A percentile compares a stretch with the other conserved stretches of the same genome.
These are phyloP conservation scores for Ormyrus nitidulus DNA, from an alignment of 2,888 invertebrate species.

Conservation along the genomic window DNA sequence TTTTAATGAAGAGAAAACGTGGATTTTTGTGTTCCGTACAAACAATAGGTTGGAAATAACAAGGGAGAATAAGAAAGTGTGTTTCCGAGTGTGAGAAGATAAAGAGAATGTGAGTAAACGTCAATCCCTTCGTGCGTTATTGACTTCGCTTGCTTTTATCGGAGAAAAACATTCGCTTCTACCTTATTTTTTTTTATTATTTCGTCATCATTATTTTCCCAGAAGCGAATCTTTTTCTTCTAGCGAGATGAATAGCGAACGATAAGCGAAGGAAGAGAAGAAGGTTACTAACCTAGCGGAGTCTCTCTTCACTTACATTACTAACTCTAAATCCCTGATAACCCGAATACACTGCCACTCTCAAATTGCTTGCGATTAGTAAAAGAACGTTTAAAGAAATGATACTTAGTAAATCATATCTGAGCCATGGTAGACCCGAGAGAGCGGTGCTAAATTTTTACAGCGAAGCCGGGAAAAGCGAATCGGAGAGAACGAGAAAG, in stretches of 20 bases:
- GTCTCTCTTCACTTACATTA: constrained; percentile 42
- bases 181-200: not conserved
- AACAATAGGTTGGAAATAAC: not conserved
- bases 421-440: constrained; percentile 78
- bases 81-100: constrained; percentile 11
- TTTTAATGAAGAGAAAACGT: constrained; percentile 7
- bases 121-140: not conserved
- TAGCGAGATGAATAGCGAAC: not conserved
- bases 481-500: constrained; percentile 57
- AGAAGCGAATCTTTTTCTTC: not conserved
- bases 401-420: constrained; percentile 76
- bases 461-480: constrained; percentile 77
- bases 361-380: constrained; percentile 76
- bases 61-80: constrained; percentile 25
- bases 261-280: constrained; percentile 31
- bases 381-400: constrained; percentile 26
- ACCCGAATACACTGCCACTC: constrained; percentile 77
- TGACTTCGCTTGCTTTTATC: constrained; percentile 17
- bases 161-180: not conserved
- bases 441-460: constrained; percentile 63
- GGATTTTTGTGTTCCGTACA: constrained; percentile 14
- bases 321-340: constrained; percentile 59
- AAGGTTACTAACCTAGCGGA: constrained; percentile 19
- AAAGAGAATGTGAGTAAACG: constrained; percentile 10
- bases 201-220: too few relatives aligned